These are phyloP conservation scores for Mastomys natalensis DNA, from an alignment of 2,113 vertebrate genomes.

Conservation along the genomic window DNA sequence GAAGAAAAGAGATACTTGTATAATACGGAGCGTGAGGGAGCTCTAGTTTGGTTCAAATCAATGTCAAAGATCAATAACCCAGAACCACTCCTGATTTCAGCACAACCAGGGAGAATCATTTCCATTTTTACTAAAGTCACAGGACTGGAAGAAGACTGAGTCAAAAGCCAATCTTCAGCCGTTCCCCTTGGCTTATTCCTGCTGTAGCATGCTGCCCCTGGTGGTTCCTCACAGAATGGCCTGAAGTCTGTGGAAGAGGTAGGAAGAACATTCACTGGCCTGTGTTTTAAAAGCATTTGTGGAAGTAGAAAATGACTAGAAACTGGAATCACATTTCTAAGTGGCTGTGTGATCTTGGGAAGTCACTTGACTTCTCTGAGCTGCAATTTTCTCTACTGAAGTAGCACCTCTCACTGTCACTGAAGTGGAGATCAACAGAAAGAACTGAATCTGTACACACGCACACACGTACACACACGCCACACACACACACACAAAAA, in stretches of 20 bases:
- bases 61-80: not conserved
- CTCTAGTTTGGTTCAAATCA: conserved; percentile 15
- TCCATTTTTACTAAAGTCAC: not conserved
- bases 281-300: conserved; percentile 1
- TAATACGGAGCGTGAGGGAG: not conserved
- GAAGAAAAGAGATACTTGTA: conserved; percentile 6
- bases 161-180: not conserved
- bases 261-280: not conserved
- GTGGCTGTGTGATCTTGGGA: not conserved
- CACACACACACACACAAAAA: not conserved
- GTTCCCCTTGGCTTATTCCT: not conserved
- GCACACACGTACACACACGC: too few species aligned
- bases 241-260: not conserved
- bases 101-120: not conserved
- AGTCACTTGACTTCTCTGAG: not conserved
- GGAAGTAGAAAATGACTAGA: not conserved
- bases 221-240: conserved; percentile 3
- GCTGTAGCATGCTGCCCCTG: conserved; percentile 6
- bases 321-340: not conserved
- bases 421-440: not conserved
- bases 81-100: not conserved
- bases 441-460: not conserved
- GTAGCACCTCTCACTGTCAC: not conserved
- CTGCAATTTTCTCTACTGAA: conserved; percentile 27
- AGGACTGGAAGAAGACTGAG: not conserved